Conservation (phyloP, 1,140 invertebrate species). For the Antheraea pernyi region DNA sequence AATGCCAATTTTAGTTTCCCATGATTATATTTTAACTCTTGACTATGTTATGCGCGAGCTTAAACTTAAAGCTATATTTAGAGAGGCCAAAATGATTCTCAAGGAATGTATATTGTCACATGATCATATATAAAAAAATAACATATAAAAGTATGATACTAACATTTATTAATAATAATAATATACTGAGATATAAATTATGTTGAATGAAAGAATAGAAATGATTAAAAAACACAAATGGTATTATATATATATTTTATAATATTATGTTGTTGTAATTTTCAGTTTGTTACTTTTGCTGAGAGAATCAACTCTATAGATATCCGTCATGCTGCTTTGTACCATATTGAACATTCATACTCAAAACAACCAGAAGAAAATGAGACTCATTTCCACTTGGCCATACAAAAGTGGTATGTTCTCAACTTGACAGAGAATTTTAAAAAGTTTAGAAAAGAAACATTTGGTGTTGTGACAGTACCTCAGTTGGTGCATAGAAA, state of each 20-base stretch:
- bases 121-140: too few species aligned
- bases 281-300: slow-evolving; percentile 92
- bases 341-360: slow-evolving; percentile 84
- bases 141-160: too few species aligned
- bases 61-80: too few species aligned
- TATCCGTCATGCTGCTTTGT: slow-evolving; percentile 86
- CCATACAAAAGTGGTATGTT: slow-evolving; percentile 92
- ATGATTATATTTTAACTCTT: too few species aligned
- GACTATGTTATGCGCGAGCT: too few species aligned
- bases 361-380: slow-evolving; percentile 83
- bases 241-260: not conserved
- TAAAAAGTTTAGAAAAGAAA: slow-evolving; percentile 85
- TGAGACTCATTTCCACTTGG: slow-evolving; percentile 89
- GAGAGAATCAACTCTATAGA: slow-evolving; percentile 91
- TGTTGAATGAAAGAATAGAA: too few species aligned
- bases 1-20: too few species aligned
- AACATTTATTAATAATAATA: too few species aligned
- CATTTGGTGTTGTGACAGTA: slow-evolving; percentile 86
- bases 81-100: too few species aligned
- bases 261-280: slow-evolving; percentile 32
- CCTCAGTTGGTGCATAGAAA: slow-evolving; percentile 90
- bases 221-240: not conserved
- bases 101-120: too few species aligned
- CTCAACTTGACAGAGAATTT: slow-evolving; percentile 92
- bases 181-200: too few species aligned